These are phyloP conservation scores for Vanessa cardui DNA, from an alignment of 2,888 invertebrate genomes.

Conservation along the genomic window DNA sequence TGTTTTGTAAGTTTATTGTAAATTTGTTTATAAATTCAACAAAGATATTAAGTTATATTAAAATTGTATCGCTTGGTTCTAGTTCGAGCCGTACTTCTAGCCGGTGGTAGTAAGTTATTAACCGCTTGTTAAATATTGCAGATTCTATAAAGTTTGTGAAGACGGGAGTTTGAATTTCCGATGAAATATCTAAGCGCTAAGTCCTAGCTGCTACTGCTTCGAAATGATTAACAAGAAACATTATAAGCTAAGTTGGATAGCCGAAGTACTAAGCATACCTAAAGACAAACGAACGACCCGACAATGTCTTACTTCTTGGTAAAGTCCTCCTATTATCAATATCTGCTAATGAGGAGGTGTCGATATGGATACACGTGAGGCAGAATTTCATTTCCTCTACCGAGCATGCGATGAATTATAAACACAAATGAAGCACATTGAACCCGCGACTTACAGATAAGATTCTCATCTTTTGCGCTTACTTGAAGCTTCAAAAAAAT, in stretches of 20 bases:
- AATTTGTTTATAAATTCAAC: neutral
- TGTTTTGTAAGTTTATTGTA: no score
- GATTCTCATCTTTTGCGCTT: no score
- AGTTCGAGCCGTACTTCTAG: neutral
- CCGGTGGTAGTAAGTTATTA: neutral
- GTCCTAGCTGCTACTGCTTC: neutral
- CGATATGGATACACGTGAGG: no score
- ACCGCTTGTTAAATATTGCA: slow-evolving; percentile 3
- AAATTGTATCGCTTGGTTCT: neutral
- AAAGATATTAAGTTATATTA: neutral
- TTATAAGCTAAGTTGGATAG: neutral
- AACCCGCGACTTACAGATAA: no score
- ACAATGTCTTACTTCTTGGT: no score
- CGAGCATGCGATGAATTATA: no score
- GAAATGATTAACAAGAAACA: neutral
- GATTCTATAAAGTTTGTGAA: neutral
- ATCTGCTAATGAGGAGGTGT: no score
- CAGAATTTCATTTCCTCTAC: no score
- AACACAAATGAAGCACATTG: no score
- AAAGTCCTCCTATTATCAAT: no score
- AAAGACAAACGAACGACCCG: no score
- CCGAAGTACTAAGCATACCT: neutral
- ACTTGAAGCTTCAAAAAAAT: no score
- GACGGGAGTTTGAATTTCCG: slow-evolving; percentile 2
- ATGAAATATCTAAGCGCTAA: slow-evolving; percentile 2